Evolutionary conservation across 2,113 vertebrate genomes (phyloP).

Genomic region (Sarotherodon lohbergeri): DNA sequence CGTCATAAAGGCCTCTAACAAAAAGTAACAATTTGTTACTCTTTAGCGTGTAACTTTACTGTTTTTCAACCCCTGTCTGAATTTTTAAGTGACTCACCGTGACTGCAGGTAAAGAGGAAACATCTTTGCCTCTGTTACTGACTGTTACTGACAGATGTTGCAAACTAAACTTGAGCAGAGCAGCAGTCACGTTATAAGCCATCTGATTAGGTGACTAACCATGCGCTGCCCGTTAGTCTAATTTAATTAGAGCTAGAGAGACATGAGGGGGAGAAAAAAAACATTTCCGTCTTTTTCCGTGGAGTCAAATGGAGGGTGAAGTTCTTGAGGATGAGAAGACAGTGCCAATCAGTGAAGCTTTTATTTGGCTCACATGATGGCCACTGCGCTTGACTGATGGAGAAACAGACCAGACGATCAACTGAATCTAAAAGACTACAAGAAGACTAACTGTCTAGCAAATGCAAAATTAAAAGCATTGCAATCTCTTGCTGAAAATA

Average conservation of each 20-base stretch:
- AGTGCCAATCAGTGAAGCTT: background rate
- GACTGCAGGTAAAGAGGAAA: conserved; percentile 75
- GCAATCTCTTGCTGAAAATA: background rate
- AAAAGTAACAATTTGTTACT: background rate
- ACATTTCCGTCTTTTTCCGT: conserved; percentile 11
- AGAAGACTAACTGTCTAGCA: background rate
- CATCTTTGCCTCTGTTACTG: conserved; percentile 56
- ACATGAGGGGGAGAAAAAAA: conserved; percentile 31
- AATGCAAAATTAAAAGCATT: background rate
- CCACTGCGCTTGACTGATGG: background rate
- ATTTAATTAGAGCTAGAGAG: conserved; percentile 63
- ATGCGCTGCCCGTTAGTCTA: conserved; percentile 72
- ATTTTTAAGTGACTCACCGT: conserved; percentile 60
- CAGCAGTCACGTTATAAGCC: conserved; percentile 65
- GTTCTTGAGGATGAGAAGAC: background rate
- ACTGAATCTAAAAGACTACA: background rate
- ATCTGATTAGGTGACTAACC: conserved; percentile 66
- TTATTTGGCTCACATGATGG: conserved; percentile 15
- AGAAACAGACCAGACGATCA: background rate
- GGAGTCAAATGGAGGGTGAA: conserved; percentile 1
- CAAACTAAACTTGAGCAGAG: conserved; percentile 26
- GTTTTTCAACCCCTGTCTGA: background rate
- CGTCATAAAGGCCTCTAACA: background rate
- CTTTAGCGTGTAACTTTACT: background rate
- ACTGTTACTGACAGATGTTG: conserved; percentile 34